phyloP scores from a whole-genome alignment of 2,113 vertebrate species.

The Gyps fulvus region DNA sequence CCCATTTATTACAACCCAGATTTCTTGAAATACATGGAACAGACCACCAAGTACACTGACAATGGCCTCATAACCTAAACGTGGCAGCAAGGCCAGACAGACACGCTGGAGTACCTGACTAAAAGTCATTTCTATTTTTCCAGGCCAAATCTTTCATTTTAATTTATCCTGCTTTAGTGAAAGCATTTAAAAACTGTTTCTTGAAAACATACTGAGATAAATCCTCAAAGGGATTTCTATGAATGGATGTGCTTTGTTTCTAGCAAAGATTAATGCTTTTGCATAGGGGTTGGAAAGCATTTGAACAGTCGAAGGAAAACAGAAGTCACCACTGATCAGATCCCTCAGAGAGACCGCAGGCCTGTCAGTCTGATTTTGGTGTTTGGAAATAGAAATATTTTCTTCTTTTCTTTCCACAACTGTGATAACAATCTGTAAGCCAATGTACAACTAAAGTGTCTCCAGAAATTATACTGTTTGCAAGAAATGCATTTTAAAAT shows the following conservation, averaged over 20 bases:
- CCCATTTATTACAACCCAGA: neutral
- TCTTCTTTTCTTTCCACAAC: conserved; percentile 41
- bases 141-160: neutral
- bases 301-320: neutral
- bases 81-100: neutral
- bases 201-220: neutral
- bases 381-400: conserved; percentile 36
- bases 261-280: neutral
- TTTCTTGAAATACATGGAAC: neutral
- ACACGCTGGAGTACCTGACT: neutral
- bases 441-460: conserved; percentile 2
- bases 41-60: neutral
- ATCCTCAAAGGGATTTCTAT: neutral
- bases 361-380: conserved; percentile 20
- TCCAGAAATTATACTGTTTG: conserved; percentile 17
- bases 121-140: neutral
- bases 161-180: neutral
- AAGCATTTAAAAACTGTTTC: neutral
- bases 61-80: neutral
- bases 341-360: neutral
- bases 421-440: conserved; percentile 37
- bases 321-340: neutral
- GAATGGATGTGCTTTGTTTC: neutral
- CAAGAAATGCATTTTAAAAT: conserved; percentile 44
- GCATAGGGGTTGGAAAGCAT: neutral